phyloP scores from a whole-genome alignment of 1,140 invertebrate species.

The Thereuonema tuberculata region DNA sequence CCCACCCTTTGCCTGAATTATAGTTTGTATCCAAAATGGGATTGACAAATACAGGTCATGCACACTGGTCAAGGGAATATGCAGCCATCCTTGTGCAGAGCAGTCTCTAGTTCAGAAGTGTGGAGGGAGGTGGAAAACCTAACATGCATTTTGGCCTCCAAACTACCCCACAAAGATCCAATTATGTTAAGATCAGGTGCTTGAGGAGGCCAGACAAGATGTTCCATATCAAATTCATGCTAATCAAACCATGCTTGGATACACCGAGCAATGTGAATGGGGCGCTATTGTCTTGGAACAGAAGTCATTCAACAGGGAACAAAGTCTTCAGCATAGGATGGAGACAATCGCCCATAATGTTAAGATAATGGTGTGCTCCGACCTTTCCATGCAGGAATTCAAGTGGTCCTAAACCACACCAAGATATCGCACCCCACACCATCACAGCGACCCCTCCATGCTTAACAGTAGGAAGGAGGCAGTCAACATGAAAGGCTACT shows the following conservation, averaged over 20 bases:
- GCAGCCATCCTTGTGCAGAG: background rate
- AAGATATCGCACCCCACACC: background rate
- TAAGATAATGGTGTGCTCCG: background rate
- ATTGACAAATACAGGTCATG: background rate
- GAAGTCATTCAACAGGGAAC: background rate
- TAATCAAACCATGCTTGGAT: background rate
- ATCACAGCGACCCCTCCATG: background rate
- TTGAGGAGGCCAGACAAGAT: slow-evolving; percentile 1
- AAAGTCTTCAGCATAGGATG: slow-evolving; percentile 7
- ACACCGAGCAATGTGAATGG: background rate
- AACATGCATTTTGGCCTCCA: background rate
- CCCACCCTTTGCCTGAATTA: slow-evolving; percentile 1
- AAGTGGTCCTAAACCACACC: background rate
- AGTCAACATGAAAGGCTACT: background rate
- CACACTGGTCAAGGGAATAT: background rate
- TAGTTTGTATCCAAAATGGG: background rate
- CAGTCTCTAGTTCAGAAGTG: background rate
- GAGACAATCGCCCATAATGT: slow-evolving; percentile 1
- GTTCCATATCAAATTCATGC: slow-evolving; percentile 4
- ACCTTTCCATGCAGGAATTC: background rate
- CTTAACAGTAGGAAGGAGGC: background rate
- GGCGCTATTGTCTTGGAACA: background rate
- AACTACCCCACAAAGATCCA: slow-evolving; percentile 6
- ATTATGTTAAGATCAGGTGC: slow-evolving; percentile 7
- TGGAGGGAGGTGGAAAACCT: background rate